Percentiles rank a stretch among this genome's conserved stretches.
These are phyloP conservation scores for Amblyopsis rosae DNA, from an alignment of 2,113 vertebrate genomes.

Conservation along the genomic window DNA sequence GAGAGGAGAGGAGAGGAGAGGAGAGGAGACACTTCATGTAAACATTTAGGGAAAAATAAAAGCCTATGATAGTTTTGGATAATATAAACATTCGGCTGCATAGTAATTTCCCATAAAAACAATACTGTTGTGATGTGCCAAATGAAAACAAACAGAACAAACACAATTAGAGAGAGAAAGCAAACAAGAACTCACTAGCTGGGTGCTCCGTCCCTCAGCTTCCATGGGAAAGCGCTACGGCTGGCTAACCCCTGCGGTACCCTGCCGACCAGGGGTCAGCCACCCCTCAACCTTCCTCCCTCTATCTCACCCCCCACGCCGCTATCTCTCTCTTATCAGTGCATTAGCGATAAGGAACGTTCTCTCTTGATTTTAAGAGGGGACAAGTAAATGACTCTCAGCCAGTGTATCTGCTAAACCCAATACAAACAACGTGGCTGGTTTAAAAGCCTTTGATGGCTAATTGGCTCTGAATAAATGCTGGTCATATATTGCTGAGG, in stretches of 20 bases:
- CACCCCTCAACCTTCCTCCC: constrained; percentile 17
- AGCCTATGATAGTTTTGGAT: too few species aligned
- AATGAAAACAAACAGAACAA: background rate
- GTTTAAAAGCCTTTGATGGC: constrained; percentile 1
- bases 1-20: background rate
- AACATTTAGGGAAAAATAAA: background rate
- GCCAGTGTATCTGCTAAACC: constrained; percentile 8
- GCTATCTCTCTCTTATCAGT: constrained; percentile 34
- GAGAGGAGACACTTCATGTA: background rate
- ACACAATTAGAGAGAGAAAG: background rate
- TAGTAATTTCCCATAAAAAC: background rate
- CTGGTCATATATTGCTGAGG: constrained; percentile 12
- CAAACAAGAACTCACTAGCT: background rate
- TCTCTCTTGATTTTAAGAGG: constrained; percentile 22
- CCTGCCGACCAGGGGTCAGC: constrained; percentile 18
- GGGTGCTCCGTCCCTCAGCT: too few species aligned
- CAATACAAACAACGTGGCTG: constrained; percentile 11
- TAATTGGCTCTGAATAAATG: constrained; percentile 15
- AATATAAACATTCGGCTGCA: too few species aligned
- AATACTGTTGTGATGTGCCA: background rate
- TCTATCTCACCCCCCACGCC: background rate
- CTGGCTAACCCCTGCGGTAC: constrained; percentile 22
- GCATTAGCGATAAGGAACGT: constrained; percentile 11
- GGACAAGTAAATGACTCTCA: constrained; percentile 5
- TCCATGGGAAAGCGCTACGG: constrained; percentile 39